Base-by-base conservation (phyloP, 2,113 vertebrate species). In the Oreochromis aureus region DNA sequence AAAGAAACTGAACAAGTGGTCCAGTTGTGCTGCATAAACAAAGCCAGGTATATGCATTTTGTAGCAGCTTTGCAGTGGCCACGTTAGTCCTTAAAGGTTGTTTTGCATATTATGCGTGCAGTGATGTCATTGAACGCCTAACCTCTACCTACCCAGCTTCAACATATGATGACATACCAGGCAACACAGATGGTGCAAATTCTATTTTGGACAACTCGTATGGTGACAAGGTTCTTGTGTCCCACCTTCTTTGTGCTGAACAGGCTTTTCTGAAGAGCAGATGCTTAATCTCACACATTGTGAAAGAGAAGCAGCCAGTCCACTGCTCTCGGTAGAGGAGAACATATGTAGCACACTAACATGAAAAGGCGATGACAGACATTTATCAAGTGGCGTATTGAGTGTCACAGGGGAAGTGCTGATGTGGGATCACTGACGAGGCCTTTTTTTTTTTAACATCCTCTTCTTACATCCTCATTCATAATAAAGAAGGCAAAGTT, bases 31-130 rank as follows among this genome's bases (percentile, higher is more conserved):
- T 32, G 69, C 34, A 53, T 76, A 81, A 90, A 79, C 46, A 66
- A 82, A 90, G 39, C 61, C 41, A 86, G 78, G 41, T 87, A 79
- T 89, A 89, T 87, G 12, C 13, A 58, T 78, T 95, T 95, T 94
- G 94, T 95, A 96, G 95, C 93, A 95, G 92, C 86, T 32, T 88
- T 89, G 92, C 87, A 88, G 10, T 44, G 95, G 61, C 71, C 91
- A 87, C 87, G 87, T 76, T 30, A 66, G 91, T 89, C 90, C 71
- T 91, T 58, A 76, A 61, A 86, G 90, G 81, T 85, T 89, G 91
- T 95, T 96, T 95, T 96, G 96, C 93, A 94, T 92, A 44, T 93
- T 89, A 87, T 93, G 90, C 91, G 85, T 86, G 82, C 90, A 83
- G 8, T 32, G 12, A 69, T 39, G 56, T 44, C 10, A 78, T 32